Conservation (phyloP, 2,888 invertebrate species). For the Aricia artaxerxes region DNA sequence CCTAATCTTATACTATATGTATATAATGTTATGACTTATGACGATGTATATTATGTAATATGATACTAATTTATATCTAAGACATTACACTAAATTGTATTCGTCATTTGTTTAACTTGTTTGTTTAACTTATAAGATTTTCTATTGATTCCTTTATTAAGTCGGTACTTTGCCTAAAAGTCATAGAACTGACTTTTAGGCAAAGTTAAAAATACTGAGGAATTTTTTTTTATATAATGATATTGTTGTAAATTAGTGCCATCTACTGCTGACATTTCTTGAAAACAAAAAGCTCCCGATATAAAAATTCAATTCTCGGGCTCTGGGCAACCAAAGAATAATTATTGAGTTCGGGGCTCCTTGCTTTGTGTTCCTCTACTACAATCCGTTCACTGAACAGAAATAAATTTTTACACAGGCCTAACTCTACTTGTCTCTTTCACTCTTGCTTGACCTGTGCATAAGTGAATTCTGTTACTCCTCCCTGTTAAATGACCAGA, state of each 20-base stretch:
- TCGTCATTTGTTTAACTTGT: constrained; percentile 14
- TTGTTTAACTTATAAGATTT: no score
- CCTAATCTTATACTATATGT: constrained; percentile 46
- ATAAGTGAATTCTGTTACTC: neutral
- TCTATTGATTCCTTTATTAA: neutral
- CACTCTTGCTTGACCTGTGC: neutral
- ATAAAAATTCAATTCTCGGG: neutral
- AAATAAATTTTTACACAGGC: no score
- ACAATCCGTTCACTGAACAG: no score
- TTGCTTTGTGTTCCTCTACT: no score
- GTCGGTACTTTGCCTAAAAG: no score
- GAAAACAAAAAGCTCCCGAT: neutral
- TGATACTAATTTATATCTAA: neutral
- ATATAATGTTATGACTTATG: neutral
- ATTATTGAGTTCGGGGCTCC: neutral
- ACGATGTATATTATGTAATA: constrained; percentile 12
- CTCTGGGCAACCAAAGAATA: neutral
- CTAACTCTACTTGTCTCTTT: no score
- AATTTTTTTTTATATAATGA: neutral
- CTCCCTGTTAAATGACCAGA: neutral
- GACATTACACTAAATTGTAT: constrained; percentile 36
- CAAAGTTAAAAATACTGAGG: neutral
- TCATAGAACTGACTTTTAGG: neutral
- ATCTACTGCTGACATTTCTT: neutral
- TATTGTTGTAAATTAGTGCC: neutral